Evolutionary conservation across 2,888 invertebrate species (phyloP).

Genomic region (Choristoneura rosaceana): DNA sequence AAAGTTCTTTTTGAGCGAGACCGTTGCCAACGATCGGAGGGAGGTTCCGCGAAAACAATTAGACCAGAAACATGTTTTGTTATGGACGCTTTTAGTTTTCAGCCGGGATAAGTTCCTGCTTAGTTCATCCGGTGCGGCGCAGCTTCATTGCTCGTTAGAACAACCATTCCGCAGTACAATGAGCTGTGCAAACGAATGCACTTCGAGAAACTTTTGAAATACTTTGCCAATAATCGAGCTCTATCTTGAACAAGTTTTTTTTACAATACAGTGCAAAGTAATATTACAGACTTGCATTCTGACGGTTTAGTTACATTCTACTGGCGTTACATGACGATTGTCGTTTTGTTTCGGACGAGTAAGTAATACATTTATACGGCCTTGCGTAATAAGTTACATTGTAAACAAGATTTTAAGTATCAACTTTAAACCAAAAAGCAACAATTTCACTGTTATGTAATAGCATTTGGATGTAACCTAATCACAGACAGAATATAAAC

Average conservation of each 20-base stretch:
- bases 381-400: constrained; percentile 4
- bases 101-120: constrained; percentile 28
- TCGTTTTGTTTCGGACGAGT: not conserved
- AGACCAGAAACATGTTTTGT: constrained; percentile 42
- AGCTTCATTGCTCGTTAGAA: constrained; percentile 19
- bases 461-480: constrained; percentile 8
- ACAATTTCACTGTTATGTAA: constrained; percentile 37
- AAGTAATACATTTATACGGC: not conserved
- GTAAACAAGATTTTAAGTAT: constrained; percentile 1
- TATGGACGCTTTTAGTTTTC: constrained; percentile 39
- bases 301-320: not conserved
- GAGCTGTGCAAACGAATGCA: not conserved
- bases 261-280: not conserved
- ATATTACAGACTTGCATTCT: not conserved
- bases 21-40: constrained; percentile 62
- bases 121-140: constrained; percentile 22
- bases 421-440: constrained; percentile 19
- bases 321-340: not conserved
- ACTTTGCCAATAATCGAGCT: constrained; percentile 3
- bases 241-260: not conserved
- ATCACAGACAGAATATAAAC: constrained; percentile 38
- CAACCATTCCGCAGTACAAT: constrained; percentile 9
- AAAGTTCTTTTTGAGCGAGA: constrained; percentile 65
- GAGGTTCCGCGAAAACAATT: constrained; percentile 51
- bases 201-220: constrained; percentile 17